These are phyloP conservation scores for Clytia hemisphaerica DNA, from an alignment of 30 jellyfish, hydroid and myxozoan species.

Conservation along the genomic window DNA sequence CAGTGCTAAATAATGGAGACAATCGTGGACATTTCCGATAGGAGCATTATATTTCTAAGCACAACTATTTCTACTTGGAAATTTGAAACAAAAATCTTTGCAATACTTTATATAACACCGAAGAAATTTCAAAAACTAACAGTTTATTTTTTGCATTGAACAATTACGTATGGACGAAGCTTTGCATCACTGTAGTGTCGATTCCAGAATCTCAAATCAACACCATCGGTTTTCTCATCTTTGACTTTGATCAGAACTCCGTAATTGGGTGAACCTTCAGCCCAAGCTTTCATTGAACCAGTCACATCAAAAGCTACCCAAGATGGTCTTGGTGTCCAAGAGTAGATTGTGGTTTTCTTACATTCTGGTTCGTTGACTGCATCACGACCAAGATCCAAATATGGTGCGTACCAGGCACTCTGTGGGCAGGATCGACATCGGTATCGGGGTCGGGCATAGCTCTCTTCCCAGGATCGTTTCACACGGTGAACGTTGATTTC, in stretches of 20 bases:
- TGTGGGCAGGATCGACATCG: background rate
- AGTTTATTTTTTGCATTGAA: too few species aligned
- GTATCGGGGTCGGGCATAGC: background rate
- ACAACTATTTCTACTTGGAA: too few species aligned
- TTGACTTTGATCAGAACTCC: constrained; percentile 10
- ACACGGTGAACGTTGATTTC: background rate
- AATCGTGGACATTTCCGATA: too few species aligned
- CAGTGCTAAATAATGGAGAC: too few species aligned
- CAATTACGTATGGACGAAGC: too few species aligned
- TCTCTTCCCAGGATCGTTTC: background rate
- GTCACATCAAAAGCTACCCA: constrained; percentile 9
- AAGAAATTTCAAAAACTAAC: too few species aligned
- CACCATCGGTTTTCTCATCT: background rate
- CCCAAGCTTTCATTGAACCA: background rate
- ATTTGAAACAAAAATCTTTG: too few species aligned
- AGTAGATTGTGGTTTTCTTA: background rate
- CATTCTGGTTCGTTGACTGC: background rate
- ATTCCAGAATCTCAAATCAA: constrained; percentile 3
- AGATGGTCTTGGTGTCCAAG: constrained; percentile 13
- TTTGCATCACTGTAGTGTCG: too few species aligned
- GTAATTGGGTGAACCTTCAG: background rate
- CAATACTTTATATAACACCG: too few species aligned
- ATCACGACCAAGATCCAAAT: constrained; percentile 15
- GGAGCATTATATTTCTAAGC: too few species aligned
- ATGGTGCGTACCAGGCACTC: background rate